Evolutionary conservation across 2,113 vertebrate genomes (phyloP), one percentile per base, ranked within the genome.

Genomic region (Syngnathus floridae): DNA sequence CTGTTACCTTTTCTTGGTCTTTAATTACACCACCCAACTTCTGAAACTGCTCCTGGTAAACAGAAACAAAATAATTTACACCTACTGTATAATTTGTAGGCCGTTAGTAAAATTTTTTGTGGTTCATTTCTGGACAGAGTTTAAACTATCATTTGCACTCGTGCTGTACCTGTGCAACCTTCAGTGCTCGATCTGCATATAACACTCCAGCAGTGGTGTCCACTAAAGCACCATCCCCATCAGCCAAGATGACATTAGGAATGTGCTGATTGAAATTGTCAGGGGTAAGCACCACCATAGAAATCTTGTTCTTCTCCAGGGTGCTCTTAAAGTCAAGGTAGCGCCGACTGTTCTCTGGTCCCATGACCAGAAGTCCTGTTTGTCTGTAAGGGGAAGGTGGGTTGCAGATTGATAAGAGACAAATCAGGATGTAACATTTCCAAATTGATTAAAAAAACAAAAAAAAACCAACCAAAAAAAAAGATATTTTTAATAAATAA

Each of bases 361-460:
- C 95, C 86, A 96, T 86, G 37, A 95, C 0, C 67, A 98, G 70
- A 7, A 95, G 67, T 10, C 93, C 93, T 0, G 94, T 95, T 63
- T 72, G 86, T 60, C 92, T 93, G 70, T 31, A 9, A 9, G 36
- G 31, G 56, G 62, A n/a, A 76, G 43, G 62, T n/a, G 7, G 31
- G 2, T 19, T 37, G 4, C 7, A 17, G 16, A 16, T 63, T 22
- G 10, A 14, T n/a, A 6, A 17, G 7, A 17, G 16, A 48, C 9
- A 10, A 36, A 0, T 59, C 11, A 35, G 11, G n/a, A 22, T 13
- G 38, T 43, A 19, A 60, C 37, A n/a, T 41, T 41, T 41, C 40
- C 40, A 12, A 41, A 12, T 41, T 31, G 26, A 31, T 31, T 31
- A 31, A 31, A 31, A 31, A 31, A 31, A 31, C 26, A 26, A 26